Evolutionary conservation across 92 coral and sea anemone species (phyloP), one percentile per base, ranked within the genome.

Genomic region (Actinernus sp.): DNA sequence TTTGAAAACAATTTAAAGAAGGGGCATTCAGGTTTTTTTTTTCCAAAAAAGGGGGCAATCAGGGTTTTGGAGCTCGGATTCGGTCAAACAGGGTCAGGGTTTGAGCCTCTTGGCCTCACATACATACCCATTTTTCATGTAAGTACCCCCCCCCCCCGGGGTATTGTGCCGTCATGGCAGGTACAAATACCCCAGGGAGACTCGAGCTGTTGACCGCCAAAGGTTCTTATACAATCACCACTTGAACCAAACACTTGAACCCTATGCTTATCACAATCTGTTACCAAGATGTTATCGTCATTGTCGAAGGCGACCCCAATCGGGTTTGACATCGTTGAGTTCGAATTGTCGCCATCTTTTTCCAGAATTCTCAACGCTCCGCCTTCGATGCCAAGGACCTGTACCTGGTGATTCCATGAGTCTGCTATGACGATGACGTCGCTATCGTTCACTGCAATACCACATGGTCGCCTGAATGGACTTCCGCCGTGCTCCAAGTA

Each of bases 101-200:
- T n/a, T n/a, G n/a, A n/a, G n/a, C n/a, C n/a, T n/a, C n/a, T n/a
- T n/a, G n/a, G n/a, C n/a, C n/a, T n/a, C n/a, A n/a, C n/a, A n/a
- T n/a, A n/a, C n/a, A n/a, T n/a, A n/a, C n/a, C n/a, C n/a, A n/a
- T n/a, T n/a, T n/a, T n/a, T n/a, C n/a, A n/a, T n/a, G n/a, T n/a
- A n/a, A n/a, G n/a, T n/a, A n/a, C n/a, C n/a, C n/a, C n/a, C n/a
- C n/a, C n/a, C n/a, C n/a, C n/a, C n/a, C n/a, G n/a, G n/a, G n/a
- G n/a, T n/a, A n/a, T n/a, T n/a, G 65, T 67, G 39, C 96, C 92
- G 34, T 58, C 60, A 27, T 52, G 68, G 19, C 80, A 59, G 32
- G 78, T 76, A 49, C 88, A 79, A 40, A 90, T 49, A 1, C 96
- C 96, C 75, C 81, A 76, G 17, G 96, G 96, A 43, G 77, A 77